Conservation (phyloP, 2,797 vertebrate genomes). For the Triplophysa yarkandensis region DNA sequence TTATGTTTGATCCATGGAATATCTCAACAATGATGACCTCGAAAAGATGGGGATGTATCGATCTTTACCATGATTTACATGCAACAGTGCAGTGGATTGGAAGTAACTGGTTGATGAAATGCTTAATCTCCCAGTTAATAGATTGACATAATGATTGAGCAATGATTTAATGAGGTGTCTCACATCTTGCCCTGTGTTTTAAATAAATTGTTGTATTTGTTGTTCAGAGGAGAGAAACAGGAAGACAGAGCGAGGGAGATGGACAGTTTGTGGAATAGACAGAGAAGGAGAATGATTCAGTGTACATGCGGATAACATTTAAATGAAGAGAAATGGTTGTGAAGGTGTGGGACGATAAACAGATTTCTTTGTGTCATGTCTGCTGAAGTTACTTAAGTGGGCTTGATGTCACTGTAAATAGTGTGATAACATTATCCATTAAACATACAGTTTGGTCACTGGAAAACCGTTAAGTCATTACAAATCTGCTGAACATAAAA, state of each 20-base stretch:
- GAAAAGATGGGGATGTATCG: slow-evolving; percentile 3
- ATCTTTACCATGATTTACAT: neutral
- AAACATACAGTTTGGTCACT: too few relatives aligned
- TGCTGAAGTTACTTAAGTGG: neutral
- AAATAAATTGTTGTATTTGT: slow-evolving; percentile 56
- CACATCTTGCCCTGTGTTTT: slow-evolving; percentile 61
- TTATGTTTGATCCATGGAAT: neutral
- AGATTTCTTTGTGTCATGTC: slow-evolving; percentile 3
- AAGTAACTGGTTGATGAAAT: neutral
- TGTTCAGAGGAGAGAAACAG: neutral
- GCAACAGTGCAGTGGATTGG: neutral
- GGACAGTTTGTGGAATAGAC: neutral
- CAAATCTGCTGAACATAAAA: too few relatives aligned
- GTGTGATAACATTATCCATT: neutral
- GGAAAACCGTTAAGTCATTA: too few relatives aligned
- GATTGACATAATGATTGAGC: slow-evolving; percentile 64
- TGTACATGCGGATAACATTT: neutral
- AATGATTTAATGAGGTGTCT: slow-evolving; percentile 64
- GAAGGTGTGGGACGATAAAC: neutral
- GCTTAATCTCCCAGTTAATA: slow-evolving; percentile 23
- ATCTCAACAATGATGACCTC: neutral
- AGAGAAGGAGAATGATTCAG: neutral
- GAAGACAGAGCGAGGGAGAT: neutral
- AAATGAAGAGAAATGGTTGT: neutral
- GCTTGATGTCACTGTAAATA: neutral